Conservation (phyloP, 2,113 vertebrate genomes). For the Phasianus colchicus region DNA sequence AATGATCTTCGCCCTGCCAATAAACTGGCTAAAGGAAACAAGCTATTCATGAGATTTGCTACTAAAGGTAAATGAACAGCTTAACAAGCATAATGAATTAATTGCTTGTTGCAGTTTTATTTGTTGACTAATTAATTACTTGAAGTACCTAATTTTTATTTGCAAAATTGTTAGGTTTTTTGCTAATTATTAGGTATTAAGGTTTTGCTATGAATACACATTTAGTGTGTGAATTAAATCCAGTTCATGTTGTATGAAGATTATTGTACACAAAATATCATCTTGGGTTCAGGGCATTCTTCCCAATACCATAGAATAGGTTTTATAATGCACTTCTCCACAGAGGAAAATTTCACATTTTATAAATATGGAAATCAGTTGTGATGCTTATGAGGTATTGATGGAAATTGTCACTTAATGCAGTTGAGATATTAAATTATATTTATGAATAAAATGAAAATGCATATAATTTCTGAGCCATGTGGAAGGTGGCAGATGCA, state of each 20-base stretch:
- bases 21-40: constrained; percentile 93
- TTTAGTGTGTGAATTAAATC: not conserved
- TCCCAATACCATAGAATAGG: not conserved
- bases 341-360: not conserved
- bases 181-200: not conserved
- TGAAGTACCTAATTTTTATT: not conserved
- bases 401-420: not conserved
- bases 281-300: not conserved
- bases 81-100: not conserved
- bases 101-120: not conserved
- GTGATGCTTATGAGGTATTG: not conserved
- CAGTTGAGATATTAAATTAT: not conserved
- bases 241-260: not conserved
- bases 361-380: not conserved
- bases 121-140: not conserved
- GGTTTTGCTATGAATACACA: not conserved
- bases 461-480: not conserved
- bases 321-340: not conserved
- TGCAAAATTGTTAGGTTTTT: not conserved
- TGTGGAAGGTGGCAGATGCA: not conserved
- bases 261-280: not conserved
- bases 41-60: constrained; percentile 92
- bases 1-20: constrained; percentile 90
- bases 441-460: constrained; percentile 1
- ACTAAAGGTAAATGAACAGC: constrained; percentile 86